Evolutionary conservation across 1,140 invertebrate species (phyloP), one percentile per base, ranked within the genome.

Genomic region (Littorina saxatilis): DNA sequence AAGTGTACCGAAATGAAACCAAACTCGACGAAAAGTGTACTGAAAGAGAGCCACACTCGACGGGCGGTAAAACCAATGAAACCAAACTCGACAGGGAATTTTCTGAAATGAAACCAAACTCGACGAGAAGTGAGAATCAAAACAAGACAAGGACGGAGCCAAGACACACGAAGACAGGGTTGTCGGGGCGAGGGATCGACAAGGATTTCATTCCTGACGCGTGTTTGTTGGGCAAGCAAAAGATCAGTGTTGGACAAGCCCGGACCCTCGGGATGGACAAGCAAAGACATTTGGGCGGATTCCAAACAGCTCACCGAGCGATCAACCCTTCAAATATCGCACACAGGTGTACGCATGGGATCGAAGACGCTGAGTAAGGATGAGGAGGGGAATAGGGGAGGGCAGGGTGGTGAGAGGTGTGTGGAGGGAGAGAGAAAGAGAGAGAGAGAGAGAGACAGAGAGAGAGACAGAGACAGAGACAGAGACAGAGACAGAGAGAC

Each of bases 111-210:
- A n/a, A n/a, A n/a, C n/a, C n/a, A n/a, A n/a, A n/a, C n/a, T n/a
- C n/a, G n/a, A n/a, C n/a, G n/a, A n/a, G 61, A 66, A 35, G 61
- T 66, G n/a, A 66, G 61, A 66, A 66, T 66, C 7, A 66, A 66
- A 66, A 66, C 61, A 66, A 66, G 23, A 47, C n/a, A n/a, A n/a
- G n/a, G n/a, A n/a, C n/a, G n/a, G n/a, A n/a, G n/a, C n/a, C n/a
- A n/a, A n/a, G n/a, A n/a, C n/a, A n/a, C n/a, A n/a, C n/a, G n/a
- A n/a, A n/a, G n/a, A n/a, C n/a, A n/a, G n/a, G n/a, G n/a, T n/a
- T n/a, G n/a, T n/a, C n/a, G n/a, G n/a, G n/a, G n/a, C n/a, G n/a
- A n/a, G n/a, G n/a, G n/a, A n/a, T n/a, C n/a, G n/a, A n/a, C n/a
- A n/a, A n/a, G n/a, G 5, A 47, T 47, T 5, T 47, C 43, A 47